Conservation (phyloP, 2,797 vertebrate species). For the Avahi laniger region DNA sequence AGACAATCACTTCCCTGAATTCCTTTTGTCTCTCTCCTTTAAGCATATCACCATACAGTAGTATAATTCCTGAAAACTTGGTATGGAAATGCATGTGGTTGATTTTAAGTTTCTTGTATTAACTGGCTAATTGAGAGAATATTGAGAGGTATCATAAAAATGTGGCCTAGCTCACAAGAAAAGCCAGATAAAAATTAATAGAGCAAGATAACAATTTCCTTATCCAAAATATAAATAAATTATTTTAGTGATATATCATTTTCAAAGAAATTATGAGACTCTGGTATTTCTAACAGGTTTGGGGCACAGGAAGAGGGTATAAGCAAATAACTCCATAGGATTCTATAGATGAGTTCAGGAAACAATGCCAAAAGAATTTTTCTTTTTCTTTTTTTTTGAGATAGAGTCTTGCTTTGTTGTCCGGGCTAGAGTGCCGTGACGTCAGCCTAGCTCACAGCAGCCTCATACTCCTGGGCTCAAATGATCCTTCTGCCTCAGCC, state of each 20-base stretch:
- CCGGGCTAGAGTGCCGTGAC: too few relatives aligned
- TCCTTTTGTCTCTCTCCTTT: neutral
- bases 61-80: neutral
- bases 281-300: neutral
- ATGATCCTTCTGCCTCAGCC: too few relatives aligned
- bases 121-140: neutral
- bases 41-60: neutral
- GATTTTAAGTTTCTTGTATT: neutral
- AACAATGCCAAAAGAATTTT: neutral
- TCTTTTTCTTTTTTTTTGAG: neutral
- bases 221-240: slow-evolving; percentile 17
- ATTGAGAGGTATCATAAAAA: neutral
- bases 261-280: slow-evolving; percentile 34
- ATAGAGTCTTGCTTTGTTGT: too few relatives aligned
- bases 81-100: neutral
- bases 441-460: too few relatives aligned
- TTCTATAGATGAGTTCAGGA: neutral
- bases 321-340: slow-evolving; percentile 7
- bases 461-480: too few relatives aligned
- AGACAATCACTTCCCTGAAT: neutral
- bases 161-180: neutral
- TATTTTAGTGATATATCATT: neutral
- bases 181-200: slow-evolving; percentile 20
- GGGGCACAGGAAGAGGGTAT: neutral
- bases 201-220: neutral